Conservation (phyloP, 2,888 invertebrate genomes). For the Nowickia ferox region DNA sequence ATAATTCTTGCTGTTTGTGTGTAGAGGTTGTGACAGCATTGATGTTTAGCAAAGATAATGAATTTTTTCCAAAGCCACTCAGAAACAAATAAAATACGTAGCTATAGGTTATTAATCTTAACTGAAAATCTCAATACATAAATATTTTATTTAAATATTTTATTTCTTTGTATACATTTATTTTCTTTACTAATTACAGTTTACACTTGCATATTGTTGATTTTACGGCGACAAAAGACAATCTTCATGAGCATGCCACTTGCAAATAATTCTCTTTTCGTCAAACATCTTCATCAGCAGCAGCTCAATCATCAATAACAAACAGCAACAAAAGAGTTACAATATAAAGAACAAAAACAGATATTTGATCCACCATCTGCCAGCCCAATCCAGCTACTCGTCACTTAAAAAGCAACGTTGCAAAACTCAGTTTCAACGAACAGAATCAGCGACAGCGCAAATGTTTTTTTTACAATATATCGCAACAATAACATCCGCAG, state of each 20-base stretch:
- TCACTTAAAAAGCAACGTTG: slow-evolving; percentile 28
- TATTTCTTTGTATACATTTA: neutral
- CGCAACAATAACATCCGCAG: neutral
- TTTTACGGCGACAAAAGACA: neutral
- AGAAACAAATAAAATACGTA: neutral
- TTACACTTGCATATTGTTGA: slow-evolving; percentile 16
- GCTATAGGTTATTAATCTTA: slow-evolving; percentile 35
- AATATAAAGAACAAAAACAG: slow-evolving; percentile 71
- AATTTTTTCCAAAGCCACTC: slow-evolving; percentile 15
- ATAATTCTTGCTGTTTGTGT: neutral
- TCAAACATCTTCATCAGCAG: slow-evolving; percentile 70
- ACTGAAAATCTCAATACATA: neutral
- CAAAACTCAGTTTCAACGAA: slow-evolving; percentile 16
- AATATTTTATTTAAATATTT: neutral
- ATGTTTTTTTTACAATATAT: neutral
- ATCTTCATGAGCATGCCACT: slow-evolving; percentile 75
- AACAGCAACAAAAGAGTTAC: slow-evolving; percentile 57
- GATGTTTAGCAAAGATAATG: slow-evolving; percentile 44
- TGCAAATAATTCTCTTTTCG: slow-evolving; percentile 76
- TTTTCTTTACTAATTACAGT: slow-evolving; percentile 43
- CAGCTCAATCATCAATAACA: slow-evolving; percentile 67
- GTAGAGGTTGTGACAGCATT: slow-evolving; percentile 19
- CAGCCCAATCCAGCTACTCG: slow-evolving; percentile 17
- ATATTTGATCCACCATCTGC: slow-evolving; percentile 69
- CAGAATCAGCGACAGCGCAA: neutral